phyloP scores from a whole-genome alignment of 2,888 invertebrate genomes.

The Cyclophora albipunctata region DNA sequence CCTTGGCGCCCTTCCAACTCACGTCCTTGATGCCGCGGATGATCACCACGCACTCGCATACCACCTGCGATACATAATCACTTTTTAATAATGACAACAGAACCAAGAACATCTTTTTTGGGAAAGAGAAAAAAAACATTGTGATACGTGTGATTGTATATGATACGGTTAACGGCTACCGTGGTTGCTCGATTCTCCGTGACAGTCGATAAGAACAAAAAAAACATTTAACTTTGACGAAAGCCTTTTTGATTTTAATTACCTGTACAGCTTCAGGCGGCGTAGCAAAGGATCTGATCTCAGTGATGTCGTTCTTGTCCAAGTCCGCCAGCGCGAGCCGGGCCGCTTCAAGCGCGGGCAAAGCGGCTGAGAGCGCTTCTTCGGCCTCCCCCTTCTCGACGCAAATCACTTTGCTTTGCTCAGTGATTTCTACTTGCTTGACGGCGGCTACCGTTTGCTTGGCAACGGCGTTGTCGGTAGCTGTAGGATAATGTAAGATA shows the following conservation, averaged over 20 bases:
- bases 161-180: too few species aligned
- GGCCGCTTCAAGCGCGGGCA: slow-evolving; percentile 90
- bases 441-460: slow-evolving; percentile 88
- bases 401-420: slow-evolving; percentile 85
- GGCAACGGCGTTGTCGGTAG: slow-evolving; percentile 81
- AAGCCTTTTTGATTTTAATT: background rate
- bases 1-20: slow-evolving; percentile 93
- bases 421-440: slow-evolving; percentile 88
- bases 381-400: slow-evolving; percentile 91
- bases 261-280: slow-evolving; percentile 92
- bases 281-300: slow-evolving; percentile 93
- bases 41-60: slow-evolving; percentile 93
- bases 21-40: slow-evolving; percentile 88
- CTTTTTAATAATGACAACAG: too few species aligned
- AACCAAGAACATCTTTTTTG: too few species aligned
- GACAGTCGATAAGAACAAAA: too few species aligned
- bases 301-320: slow-evolving; percentile 93
- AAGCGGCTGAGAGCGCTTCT: slow-evolving; percentile 83
- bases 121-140: too few species aligned
- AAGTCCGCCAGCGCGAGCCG: slow-evolving; percentile 86
- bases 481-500: slow-evolving; percentile 26
- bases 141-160: too few species aligned
- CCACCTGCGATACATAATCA: slow-evolving; percentile 54
- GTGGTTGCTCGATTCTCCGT: too few species aligned
- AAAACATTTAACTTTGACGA: too few species aligned